Percentiles rank a stretch among this genome's conserved stretches.
Conservation (phyloP, 2,888 invertebrate species). For the Lithophane leautieri region DNA sequence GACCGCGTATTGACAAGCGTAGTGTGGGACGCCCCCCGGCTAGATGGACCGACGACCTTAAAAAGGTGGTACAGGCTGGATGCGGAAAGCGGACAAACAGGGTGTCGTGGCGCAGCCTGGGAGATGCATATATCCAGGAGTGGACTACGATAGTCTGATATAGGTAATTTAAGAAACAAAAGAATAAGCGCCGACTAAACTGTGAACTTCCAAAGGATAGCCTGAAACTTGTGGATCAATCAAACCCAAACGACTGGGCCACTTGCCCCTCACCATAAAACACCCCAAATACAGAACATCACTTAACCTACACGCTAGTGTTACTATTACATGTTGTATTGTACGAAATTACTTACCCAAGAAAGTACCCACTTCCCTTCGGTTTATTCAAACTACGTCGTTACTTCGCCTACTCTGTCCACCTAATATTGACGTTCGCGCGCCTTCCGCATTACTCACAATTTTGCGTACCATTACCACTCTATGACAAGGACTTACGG, state of each 20-base stretch:
- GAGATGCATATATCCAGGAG: no score
- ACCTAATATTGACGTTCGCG: conserved; percentile 60
- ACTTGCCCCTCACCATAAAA: conserved; percentile 36
- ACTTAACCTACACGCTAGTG: conserved; percentile 34
- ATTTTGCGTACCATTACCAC: conserved; percentile 18
- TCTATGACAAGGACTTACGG: not conserved
- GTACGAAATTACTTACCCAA: conserved; percentile 57
- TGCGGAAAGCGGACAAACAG: no score
- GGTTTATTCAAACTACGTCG: conserved; percentile 59
- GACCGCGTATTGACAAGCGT: no score
- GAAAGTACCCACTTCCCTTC: conserved; percentile 63
- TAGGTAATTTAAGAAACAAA: no score
- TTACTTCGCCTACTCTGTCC: conserved; percentile 58
- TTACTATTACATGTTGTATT: conserved; percentile 44
- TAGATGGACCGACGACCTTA: no score
- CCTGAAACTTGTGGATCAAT: conserved; percentile 24
- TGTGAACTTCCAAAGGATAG: not conserved
- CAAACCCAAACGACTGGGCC: not conserved
- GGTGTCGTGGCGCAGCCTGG: no score
- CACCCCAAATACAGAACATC: conserved; percentile 48
- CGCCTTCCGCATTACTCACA: conserved; percentile 53
- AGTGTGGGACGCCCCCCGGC: no score
- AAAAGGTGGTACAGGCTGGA: no score
- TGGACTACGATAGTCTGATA: no score
- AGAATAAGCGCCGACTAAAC: not conserved